phyloP scores from a whole-genome alignment of 2,113 vertebrate species.

The Caretta caretta region DNA sequence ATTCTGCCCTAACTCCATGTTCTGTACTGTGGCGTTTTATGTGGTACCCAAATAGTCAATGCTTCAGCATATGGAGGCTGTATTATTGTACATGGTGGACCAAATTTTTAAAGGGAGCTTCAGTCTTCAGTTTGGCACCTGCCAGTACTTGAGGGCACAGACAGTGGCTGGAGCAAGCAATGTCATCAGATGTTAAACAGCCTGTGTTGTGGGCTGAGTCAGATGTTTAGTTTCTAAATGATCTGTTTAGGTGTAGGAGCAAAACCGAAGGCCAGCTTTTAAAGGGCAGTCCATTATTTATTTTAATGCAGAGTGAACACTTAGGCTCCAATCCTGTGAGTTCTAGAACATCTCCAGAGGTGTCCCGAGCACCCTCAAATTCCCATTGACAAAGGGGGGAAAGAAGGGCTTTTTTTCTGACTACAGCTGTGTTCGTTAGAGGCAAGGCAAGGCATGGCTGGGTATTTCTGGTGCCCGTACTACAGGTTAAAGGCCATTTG shows the following conservation, averaged over 20 bases:
- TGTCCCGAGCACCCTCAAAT: slow-evolving; percentile 39
- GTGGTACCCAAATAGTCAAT: neutral
- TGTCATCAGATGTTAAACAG: rapidly evolving
- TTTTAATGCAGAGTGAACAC: slow-evolving; percentile 44
- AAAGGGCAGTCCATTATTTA: slow-evolving; percentile 45
- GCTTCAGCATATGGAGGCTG: neutral
- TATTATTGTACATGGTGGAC: neutral
- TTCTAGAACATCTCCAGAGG: slow-evolving; percentile 59
- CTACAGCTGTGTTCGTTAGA: neutral
- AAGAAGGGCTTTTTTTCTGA: neutral
- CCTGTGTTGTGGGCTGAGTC: neutral
- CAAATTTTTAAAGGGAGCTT: neutral
- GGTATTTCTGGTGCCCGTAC: slow-evolving; percentile 18
- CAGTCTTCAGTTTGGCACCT: neutral
- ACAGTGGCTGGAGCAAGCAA: rapidly evolving
- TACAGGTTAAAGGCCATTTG: slow-evolving; percentile 19
- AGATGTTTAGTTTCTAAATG: neutral
- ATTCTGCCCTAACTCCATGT: neutral
- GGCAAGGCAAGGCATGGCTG: neutral
- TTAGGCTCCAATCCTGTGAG: slow-evolving; percentile 12
- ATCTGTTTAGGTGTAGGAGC: neutral
- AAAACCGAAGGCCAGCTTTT: slow-evolving; percentile 27
- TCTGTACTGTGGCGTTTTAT: neutral
- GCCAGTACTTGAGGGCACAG: neutral
- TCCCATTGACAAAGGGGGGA: neutral